Conservation (phyloP, 2,113 vertebrate genomes). For the Pagrus major region DNA sequence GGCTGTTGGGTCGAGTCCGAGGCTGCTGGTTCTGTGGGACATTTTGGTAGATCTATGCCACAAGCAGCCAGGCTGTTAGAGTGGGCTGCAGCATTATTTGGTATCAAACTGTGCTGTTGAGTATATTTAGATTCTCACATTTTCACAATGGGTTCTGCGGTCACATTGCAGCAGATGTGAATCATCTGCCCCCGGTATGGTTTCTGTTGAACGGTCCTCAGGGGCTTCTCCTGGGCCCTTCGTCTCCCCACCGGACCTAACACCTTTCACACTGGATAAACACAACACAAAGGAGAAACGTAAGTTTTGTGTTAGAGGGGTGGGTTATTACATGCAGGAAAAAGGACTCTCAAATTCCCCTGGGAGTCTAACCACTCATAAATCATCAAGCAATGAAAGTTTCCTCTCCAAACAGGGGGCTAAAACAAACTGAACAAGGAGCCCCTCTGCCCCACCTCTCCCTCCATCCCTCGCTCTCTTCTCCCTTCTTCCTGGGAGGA, state of each 20-base stretch:
- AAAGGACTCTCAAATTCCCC: conserved; percentile 71
- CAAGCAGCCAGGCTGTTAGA: conserved; percentile 20
- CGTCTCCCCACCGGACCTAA: conserved; percentile 71
- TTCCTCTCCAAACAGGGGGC: conserved; percentile 78
- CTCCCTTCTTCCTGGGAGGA: conserved; percentile 60
- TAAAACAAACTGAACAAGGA: conserved; percentile 78
- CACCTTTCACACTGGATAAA: conserved; percentile 77
- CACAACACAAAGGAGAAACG: conserved; percentile 68
- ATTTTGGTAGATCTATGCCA: conserved; percentile 18
- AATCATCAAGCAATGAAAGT: conserved; percentile 84
- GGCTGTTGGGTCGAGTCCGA: conserved; percentile 3
- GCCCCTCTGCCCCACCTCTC: conserved; percentile 50
- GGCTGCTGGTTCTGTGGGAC: conserved; percentile 47
- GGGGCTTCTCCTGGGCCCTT: conserved; percentile 33
- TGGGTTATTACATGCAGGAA: conserved; percentile 70
- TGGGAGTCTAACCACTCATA: conserved; percentile 72
- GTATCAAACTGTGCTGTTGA: conserved; percentile 12
- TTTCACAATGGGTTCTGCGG: conserved; percentile 52
- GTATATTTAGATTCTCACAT: conserved; percentile 44
- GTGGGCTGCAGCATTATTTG: conserved; percentile 6
- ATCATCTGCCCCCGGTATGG: conserved; percentile 34
- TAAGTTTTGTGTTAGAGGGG: conserved; percentile 68
- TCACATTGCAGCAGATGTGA: conserved; percentile 55
- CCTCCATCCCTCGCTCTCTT: conserved; percentile 41
- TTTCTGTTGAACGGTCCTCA: conserved; percentile 41